Percentiles rank a stretch among this genome's conserved stretches.
phyloP scores from a whole-genome alignment of 2,113 vertebrate genomes.

The Redunca redunca region DNA sequence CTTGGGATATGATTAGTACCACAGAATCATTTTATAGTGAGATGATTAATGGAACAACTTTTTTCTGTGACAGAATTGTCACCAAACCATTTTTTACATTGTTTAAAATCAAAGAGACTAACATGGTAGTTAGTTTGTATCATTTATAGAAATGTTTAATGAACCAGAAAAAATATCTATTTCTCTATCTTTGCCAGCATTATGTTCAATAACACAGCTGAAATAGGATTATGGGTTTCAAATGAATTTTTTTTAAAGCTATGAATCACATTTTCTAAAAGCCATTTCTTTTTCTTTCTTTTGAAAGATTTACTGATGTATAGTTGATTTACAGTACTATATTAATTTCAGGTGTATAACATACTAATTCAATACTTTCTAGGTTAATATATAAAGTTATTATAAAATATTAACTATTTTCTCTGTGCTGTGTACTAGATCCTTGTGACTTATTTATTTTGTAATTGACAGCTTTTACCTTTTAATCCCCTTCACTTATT shows the following conservation, averaged over 20 bases:
- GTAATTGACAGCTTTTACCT: background rate
- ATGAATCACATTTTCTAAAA: background rate
- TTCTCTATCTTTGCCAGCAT: background rate
- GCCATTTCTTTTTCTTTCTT: background rate
- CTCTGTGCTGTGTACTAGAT: background rate
- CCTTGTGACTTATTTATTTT: background rate
- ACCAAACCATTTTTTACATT: background rate
- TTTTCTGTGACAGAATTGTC: background rate
- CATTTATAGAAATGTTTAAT: background rate
- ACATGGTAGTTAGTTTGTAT: background rate
- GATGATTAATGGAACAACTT: background rate
- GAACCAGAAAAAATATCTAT: background rate
- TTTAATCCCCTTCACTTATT: background rate
- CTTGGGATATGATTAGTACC: background rate
- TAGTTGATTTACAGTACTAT: background rate
- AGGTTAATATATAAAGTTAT: background rate
- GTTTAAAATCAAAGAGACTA: background rate
- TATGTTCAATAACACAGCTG: background rate
- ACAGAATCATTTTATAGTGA: conserved; percentile 1
- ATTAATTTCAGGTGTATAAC: background rate
- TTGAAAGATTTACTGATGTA: background rate
- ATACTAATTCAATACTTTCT: background rate
- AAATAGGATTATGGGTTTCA: background rate
- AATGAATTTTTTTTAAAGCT: background rate
- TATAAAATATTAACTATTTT: background rate